Evolutionary conservation across 37 sponge, comb jelly and placozoan genomes (phyloP).

Genomic region (Aplysina aerophoba): DNA sequence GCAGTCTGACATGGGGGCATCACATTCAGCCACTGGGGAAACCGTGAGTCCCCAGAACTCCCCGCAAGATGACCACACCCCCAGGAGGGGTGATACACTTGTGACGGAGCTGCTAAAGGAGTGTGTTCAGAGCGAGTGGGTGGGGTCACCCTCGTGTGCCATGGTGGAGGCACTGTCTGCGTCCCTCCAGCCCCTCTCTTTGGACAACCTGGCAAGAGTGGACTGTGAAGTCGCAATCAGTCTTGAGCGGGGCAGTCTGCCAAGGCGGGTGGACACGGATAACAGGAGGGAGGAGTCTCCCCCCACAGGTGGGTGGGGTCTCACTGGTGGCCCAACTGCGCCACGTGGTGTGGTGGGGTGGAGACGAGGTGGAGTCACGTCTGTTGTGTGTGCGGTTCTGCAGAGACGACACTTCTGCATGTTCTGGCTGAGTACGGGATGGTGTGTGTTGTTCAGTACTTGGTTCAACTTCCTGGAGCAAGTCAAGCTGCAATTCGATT

Average conservation of each 20-base stretch:
- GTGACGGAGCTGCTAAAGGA: not conserved
- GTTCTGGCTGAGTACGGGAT: constrained; percentile 22
- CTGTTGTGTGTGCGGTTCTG: not conserved
- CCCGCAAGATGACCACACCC: not conserved
- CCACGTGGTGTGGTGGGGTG: too few relatives aligned
- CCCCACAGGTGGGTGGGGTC: too few relatives aligned
- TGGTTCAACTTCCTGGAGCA: not conserved
- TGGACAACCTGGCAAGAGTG: not conserved
- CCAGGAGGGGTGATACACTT: not conserved
- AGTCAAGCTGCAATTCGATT: not conserved
- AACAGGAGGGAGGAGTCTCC: too few relatives aligned
- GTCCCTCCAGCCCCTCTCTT: not conserved
- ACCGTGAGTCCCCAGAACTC: not conserved
- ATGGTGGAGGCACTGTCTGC: not conserved
- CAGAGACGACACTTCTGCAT: constrained; percentile 14
- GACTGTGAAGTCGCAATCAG: not conserved
- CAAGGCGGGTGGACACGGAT: not conserved
- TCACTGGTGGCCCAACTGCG: too few relatives aligned
- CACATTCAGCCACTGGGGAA: not conserved
- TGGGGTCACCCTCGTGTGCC: not conserved
- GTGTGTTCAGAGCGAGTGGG: not conserved
- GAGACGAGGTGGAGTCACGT: too few relatives aligned
- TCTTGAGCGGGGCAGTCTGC: not conserved
- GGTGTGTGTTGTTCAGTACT: not conserved
- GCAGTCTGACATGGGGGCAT: not conserved